These are phyloP conservation scores for Leucania comma DNA, from an alignment of 2,888 invertebrate species.

Conservation along the genomic window DNA sequence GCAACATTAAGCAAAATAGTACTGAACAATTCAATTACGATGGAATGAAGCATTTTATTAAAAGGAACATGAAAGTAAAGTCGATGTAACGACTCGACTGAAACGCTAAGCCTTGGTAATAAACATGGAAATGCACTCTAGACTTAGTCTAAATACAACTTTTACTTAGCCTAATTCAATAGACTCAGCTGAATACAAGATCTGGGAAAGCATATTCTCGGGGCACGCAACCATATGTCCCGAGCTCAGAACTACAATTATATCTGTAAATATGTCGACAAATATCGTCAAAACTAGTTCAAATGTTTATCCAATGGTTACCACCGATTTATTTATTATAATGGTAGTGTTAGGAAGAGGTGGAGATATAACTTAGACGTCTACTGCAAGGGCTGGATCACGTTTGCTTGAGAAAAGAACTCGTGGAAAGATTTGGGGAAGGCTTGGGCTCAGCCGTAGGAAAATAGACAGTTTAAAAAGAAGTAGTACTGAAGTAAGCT, in stretches of 20 bases:
- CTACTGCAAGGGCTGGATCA: too few species aligned
- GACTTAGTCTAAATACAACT: constrained; percentile 31
- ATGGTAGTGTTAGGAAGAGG: background rate
- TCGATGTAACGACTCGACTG: constrained; percentile 18
- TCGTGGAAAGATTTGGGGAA: too few species aligned
- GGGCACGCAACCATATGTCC: constrained; percentile 22
- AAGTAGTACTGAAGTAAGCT: background rate
- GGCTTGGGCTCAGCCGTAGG: too few species aligned
- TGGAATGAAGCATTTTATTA: constrained; percentile 40
- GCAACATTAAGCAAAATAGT: constrained; percentile 9
- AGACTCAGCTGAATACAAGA: constrained; percentile 31
- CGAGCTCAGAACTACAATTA: constrained; percentile 16
- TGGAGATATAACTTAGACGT: too few species aligned
- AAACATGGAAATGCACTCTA: constrained; percentile 50
- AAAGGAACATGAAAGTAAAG: constrained; percentile 34
- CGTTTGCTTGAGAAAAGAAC: too few species aligned
- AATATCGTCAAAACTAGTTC: constrained; percentile 28
- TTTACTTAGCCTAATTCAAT: constrained; percentile 73
- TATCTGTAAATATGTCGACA: constrained; percentile 11
- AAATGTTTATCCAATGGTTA: constrained; percentile 38
- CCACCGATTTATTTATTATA: constrained; percentile 23
- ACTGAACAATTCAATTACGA: constrained; percentile 32
- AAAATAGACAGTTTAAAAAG: too few species aligned
- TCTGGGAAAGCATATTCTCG: constrained; percentile 27
- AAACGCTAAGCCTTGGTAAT: constrained; percentile 26